Evolutionary conservation across 2,113 vertebrate species (phyloP), one percentile per base, ranked within the genome.

Genomic region (Nothobranchius kuhntae): DNA sequence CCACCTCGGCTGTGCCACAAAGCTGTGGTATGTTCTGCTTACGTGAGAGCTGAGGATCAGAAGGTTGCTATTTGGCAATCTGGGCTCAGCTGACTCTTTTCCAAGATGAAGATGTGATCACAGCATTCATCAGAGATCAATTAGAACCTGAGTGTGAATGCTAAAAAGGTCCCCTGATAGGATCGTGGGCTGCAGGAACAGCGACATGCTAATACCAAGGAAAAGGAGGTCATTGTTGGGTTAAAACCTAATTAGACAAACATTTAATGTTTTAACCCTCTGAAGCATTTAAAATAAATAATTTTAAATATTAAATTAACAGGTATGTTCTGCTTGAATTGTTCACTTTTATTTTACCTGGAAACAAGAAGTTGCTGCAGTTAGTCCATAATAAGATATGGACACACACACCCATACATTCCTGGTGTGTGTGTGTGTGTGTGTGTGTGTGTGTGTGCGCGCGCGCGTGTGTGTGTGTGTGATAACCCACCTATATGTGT

Each of bases 61-160:
- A 87, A 57, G 74, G 76, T 13, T 61, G 61, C 62, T 57, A 61
- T 62, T 70, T 60, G 72, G 42, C 50, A 60, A 51, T 65, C 47
- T 36, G 55, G 61, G 67, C 64, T 65, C 38, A 24, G 26, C 67
- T 13, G 13, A 26, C 42, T 71, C 76, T 77, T 84, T 86, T 79
- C 79, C 59, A 56, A 64, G 80, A 78, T 40, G 40, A 44, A 68
- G 74, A 72, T 66, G 73, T 57, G 38, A 80, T 81, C 45, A 9
- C 54, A 21, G 70, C 82, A 65, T 86, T 83, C 80, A 83, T 90
- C 86, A 88, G 86, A 89, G 83, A 81, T 81, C 86, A 88, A 90
- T 91, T 91, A 87, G 84, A n/a, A 70, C 38, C 63, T 36, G 2
- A 47, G 82, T 81, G 89, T 17, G 9, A 87, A 85, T 74, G 40